These are phyloP conservation scores for Drosophila neocordata DNA, from an alignment of 1,140 invertebrate genomes.

Conservation along the genomic window DNA sequence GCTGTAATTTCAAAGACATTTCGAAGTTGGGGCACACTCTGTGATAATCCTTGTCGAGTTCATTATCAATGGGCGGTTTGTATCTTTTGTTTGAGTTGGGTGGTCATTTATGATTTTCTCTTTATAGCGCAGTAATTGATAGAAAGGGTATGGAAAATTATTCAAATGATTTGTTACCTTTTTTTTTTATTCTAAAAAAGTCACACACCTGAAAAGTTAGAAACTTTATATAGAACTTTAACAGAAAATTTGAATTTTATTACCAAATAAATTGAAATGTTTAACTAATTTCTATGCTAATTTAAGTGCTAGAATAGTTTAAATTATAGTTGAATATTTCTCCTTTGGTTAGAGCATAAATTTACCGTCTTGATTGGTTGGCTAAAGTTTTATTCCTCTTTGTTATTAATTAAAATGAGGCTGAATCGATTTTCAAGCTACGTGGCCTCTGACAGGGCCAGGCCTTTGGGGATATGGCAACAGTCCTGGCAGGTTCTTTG, in stretches of 20 bases:
- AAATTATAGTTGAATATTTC: not conserved
- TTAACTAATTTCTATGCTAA: no score
- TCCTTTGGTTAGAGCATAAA: not conserved
- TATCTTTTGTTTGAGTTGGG: constrained; percentile 59
- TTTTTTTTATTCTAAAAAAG: not conserved
- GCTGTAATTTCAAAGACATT: no score
- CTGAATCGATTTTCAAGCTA: constrained; percentile 63
- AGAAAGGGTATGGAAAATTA: not conserved
- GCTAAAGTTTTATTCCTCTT: constrained; percentile 42
- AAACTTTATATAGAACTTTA: no score
- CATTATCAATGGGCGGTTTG: constrained; percentile 67
- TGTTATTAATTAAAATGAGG: constrained; percentile 73
- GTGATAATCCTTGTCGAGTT: constrained; percentile 47
- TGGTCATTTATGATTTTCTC: not conserved
- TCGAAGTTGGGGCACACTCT: not conserved
- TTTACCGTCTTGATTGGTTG: constrained; percentile 7
- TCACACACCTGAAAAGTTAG: no score
- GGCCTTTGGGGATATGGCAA: constrained; percentile 14
- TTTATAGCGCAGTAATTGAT: not conserved
- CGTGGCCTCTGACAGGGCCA: constrained; percentile 40
- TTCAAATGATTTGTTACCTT: not conserved
- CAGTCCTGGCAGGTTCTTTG: constrained; percentile 45
- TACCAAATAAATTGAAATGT: no score
- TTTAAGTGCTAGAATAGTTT: no score
- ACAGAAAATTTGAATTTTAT: no score